Base-by-base conservation (phyloP, 1,140 invertebrate genomes). In the Hypsibius dujardini region DNA sequence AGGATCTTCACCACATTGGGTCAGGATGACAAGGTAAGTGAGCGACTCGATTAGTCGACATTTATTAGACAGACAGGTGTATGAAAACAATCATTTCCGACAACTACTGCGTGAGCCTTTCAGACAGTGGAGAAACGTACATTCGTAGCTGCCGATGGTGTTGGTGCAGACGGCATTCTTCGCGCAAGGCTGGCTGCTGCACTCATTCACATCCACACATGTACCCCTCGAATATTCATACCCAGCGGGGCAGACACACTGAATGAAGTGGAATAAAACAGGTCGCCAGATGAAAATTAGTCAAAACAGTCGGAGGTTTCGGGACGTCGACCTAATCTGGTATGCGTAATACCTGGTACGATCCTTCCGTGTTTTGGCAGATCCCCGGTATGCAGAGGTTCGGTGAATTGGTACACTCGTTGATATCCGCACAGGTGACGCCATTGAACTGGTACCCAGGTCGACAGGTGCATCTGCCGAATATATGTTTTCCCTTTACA, bases 241-340 rank as follows among this genome's bases (percentile, higher is more conserved):
- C 46, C 88, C 89, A 76, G 88, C 86, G 0, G 89, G 89, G 80
- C 90, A 93, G 47, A 88, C 81, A 77, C 90, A 92, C 71, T 87
- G 87, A 28, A 28, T 28, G 28, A 28, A 28, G 28, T 28, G 28
- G 28, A 28, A 28, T 28, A 28, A 28, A 28, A 28, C 28, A 28
- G 28, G 28, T 28, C 28, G 28, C 28, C 28, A 28, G 28, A 28
- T 28, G 28, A 28, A 28, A 28, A 28, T 28, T 28, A 28, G 28
- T 28, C 28, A 28, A 28, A 28, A 28, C 28, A 28, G 28, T 28
- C 28, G 28, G 28, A 28, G 28, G 28, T 28, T 28, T 28, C 28
- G 28, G 28, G 28, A 28, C 28, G 28, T 28, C 28, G 28, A 28
- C 28, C 28, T 28, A 28, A 28, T 28, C 28, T 28, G 28, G 28